Evolutionary conservation across 2,888 invertebrate species (phyloP).

Genomic region (Galeopsomyia nigrocyanea): DNA sequence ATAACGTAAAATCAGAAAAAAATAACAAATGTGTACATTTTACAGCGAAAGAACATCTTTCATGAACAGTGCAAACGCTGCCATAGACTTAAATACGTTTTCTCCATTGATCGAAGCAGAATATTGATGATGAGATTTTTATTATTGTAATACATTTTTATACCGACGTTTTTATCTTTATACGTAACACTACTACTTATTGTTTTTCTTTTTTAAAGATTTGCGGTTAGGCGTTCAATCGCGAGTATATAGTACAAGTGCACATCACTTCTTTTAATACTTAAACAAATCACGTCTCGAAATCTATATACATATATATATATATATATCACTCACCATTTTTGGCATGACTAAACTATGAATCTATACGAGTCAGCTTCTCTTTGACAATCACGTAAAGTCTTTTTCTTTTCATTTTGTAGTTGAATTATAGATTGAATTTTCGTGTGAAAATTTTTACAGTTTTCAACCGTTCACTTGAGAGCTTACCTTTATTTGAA

Average conservation of each 20-base stretch:
- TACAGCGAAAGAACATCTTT: conserved; percentile 30
- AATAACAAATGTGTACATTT: conserved; percentile 30
- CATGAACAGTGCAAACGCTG: conserved; percentile 30
- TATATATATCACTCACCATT: conserved; percentile 13
- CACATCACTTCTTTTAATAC: conserved; percentile 32
- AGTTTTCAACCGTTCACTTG: conserved; percentile 23
- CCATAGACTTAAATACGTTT: conserved; percentile 27
- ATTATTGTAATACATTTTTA: conserved; percentile 48
- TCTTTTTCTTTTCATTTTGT: conserved; percentile 28
- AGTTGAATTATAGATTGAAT: conserved; percentile 17
- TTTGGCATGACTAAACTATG: conserved; percentile 17
- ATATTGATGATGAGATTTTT: conserved; percentile 37
- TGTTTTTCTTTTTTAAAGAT: conserved; percentile 37
- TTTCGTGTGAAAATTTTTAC: conserved; percentile 13
- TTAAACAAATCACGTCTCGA: neutral
- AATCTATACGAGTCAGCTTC: conserved; percentile 29
- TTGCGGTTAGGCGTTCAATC: conserved; percentile 25
- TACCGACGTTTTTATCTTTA: conserved; percentile 48
- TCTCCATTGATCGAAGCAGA: conserved; percentile 30
- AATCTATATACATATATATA: conserved; percentile 1
- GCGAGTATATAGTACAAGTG: conserved; percentile 38
- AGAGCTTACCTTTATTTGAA: conserved; percentile 1
- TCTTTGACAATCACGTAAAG: conserved; percentile 42
- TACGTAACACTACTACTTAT: conserved; percentile 18
- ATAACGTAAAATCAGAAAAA: conserved; percentile 3